Base-by-base conservation (phyloP, 2,888 invertebrate species). In the Abscondita cerata region DNA sequence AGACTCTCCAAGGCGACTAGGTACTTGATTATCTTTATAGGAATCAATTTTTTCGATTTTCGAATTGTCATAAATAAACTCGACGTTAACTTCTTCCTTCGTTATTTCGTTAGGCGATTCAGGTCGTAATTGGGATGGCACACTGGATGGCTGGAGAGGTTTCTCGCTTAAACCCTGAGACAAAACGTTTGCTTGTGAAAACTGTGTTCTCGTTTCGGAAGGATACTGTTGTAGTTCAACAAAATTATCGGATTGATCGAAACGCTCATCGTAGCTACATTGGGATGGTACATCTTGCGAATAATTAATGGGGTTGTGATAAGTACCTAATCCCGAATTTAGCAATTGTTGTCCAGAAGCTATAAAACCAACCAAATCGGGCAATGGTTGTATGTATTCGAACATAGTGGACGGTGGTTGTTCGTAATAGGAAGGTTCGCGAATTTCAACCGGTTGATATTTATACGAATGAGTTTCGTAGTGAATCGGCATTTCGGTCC, bases 181-280 rank as follows among this genome's bases (percentile, higher is more conserved):
- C 70, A 90, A 81, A 74, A 89, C 88, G 80, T 89, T 87, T 1
- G 90, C 90, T 75, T 90, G 90, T 0, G 90, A 89, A 71, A 88
- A 83, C 65, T 84, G 73, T 51, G 71, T 65, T 40, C 51, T 48
- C 47, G 52, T 48, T 25, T 36, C 36, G 38, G 25, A 25, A 25
- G 25, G 4, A 6, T 6, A 25, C 6, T 36, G 52, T 18, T 52
- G 36, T 13, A 52, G 9, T 31, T 59, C 52, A 20, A 16, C 38
- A 41, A 31, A 54, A 19, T 36, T 53, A n/a, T 25, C 6, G 2
- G 25, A 25, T 25, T 6, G 25, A 6, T 25, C 25, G 6, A 25
- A 25, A 25, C 2, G 25, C 25, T 25, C 25, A 25, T 2, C 25
- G 25, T 25, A 25, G 12, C 38, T n/a, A 38, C 56, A 56, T 54